These are phyloP conservation scores for Notodonta ziczac DNA, from an alignment of 2,888 invertebrate species.

Conservation along the genomic window DNA sequence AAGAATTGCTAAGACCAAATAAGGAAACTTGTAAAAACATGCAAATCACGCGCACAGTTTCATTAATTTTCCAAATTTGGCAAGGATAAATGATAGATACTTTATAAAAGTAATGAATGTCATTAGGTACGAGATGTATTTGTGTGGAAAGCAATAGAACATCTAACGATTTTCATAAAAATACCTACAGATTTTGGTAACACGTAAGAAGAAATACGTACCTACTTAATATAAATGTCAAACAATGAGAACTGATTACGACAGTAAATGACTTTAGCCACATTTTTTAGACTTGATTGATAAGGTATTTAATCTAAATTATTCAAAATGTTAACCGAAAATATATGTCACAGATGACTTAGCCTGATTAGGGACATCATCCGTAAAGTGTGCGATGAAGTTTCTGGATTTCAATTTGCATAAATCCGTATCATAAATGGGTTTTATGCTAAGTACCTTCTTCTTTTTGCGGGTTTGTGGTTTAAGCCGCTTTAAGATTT, in stretches of 20 bases:
- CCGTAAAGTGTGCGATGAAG: constrained; percentile 15
- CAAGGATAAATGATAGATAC: constrained; percentile 8
- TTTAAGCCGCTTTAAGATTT: constrained; percentile 44
- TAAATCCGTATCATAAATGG: constrained; percentile 55
- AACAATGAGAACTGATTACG: too few relatives aligned
- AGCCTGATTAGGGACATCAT: neutral
- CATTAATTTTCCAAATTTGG: constrained; percentile 18
- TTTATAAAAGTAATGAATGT: constrained; percentile 19
- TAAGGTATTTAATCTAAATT: neutral
- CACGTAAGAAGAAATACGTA: too few relatives aligned
- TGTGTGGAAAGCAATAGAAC: neutral
- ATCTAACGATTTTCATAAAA: neutral
- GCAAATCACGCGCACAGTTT: neutral
- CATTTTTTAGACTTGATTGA: neutral
- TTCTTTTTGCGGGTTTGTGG: constrained; percentile 43
- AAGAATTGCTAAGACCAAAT: constrained; percentile 13
- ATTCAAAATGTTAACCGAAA: neutral
- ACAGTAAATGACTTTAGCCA: too few relatives aligned
- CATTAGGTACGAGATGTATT: constrained; percentile 4
- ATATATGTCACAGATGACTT: neutral
- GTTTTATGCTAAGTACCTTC: constrained; percentile 37
- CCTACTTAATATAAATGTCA: too few relatives aligned
- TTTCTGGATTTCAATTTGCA: constrained; percentile 50
- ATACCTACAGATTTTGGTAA: too few relatives aligned
- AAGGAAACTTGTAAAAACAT: constrained; percentile 19